Evolutionary conservation across 2,113 vertebrate species (phyloP), one percentile per base, ranked within the genome.

Genomic region (Riparia riparia): DNA sequence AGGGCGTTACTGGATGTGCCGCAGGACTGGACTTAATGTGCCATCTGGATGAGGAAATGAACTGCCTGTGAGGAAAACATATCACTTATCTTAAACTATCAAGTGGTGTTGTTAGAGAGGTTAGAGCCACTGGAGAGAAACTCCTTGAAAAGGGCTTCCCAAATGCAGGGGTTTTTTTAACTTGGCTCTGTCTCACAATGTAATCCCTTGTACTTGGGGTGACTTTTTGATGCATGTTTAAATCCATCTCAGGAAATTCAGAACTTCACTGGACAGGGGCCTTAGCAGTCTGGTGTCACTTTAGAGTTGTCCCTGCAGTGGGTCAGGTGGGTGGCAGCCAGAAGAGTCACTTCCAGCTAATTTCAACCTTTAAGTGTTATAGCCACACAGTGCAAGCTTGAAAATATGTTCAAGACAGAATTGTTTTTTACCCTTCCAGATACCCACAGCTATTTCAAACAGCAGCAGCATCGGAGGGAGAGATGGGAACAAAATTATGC

Each of bases 401-500:
- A 85, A 85, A 72, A 31, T 19, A 28, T 58, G 81, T 74, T 72
- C 7, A 74, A 45, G 39, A 54, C 24, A 12, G 8, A 7, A 0
- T 69, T 65, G 22, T 53, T 95, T 86, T 68, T 96, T 95, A 6
- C 42, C 76, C 9, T 98, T 96, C 64, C 93, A 99, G 99, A 99
- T 94, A 97, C 94, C 39, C 66, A 89, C 8, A 94, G 61, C 49
- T 97, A 97, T 94, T 98, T 97, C 58, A 87, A 97, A 66, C 96
- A 97, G 89, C 97, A 97, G 96, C 98, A 98, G 37, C 93, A 70
- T 14, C 91, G 32, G 39, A 93, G 98, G 32, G 98, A 98, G 86
- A 97, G 76, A 56, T 98, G 98, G 98, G 98, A 99, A 82, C 97
- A 97, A 83, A 98, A 96, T 34, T 97, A 94, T 17, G 16, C 50